Conservation (phyloP, 2,113 vertebrate genomes). For the Stictonetta naevosa region DNA sequence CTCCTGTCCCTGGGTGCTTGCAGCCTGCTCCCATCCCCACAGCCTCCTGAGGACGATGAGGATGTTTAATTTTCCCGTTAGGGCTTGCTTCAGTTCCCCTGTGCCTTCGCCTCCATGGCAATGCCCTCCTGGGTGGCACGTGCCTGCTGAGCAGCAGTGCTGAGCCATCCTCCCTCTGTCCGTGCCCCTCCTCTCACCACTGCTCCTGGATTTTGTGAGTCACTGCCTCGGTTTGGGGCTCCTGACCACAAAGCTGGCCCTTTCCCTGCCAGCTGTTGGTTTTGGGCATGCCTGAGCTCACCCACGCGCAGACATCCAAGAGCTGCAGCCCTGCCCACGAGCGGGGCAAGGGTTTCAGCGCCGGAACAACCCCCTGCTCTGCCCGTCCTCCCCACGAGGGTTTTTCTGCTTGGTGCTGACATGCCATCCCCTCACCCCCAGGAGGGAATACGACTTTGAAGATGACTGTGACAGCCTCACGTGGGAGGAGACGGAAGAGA, state of each 20-base stretch:
- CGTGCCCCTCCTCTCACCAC: neutral
- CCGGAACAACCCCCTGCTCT: rapidly evolving
- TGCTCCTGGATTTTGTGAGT: rapidly evolving
- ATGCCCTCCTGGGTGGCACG: no score
- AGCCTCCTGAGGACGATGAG: neutral
- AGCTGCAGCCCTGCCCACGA: neutral
- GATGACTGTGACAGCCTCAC: constrained; percentile 97
- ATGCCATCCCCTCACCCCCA: constrained; percentile 49
- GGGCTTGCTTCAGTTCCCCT: neutral
- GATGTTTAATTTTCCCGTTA: neutral
- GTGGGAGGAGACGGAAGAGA: constrained; percentile 98
- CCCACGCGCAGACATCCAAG: neutral
- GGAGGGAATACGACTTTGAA: constrained; percentile 95
- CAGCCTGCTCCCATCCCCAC: neutral
- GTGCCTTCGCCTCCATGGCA: neutral
- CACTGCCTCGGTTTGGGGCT: neutral
- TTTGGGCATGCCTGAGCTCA: neutral
- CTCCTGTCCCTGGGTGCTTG: neutral
- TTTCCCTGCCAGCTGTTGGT: rapidly evolving
- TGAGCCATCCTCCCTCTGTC: neutral
- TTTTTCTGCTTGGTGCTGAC: constrained; percentile 10
- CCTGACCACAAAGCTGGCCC: neutral
- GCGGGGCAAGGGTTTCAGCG: rapidly evolving
- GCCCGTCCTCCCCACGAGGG: neutral
- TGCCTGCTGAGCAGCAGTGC: neutral